phyloP scores from a whole-genome alignment of 2,888 invertebrate species.

The Acronicta leporina region DNA sequence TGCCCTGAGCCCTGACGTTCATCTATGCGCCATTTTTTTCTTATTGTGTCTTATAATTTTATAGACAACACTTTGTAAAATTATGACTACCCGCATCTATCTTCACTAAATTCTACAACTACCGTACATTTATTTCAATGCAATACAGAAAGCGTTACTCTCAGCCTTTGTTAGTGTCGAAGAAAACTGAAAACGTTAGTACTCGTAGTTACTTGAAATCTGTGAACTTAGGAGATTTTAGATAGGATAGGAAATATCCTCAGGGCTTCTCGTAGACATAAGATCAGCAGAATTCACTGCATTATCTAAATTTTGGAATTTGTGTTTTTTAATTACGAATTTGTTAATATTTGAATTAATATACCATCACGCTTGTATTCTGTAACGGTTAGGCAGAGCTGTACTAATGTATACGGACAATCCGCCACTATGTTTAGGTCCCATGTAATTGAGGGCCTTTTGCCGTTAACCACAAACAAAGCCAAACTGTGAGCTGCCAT shows the following conservation, averaged over 20 bases:
- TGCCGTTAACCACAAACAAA: too few relatives aligned
- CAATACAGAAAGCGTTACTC: constrained; percentile 6
- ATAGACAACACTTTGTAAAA: neutral
- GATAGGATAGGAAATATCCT: constrained; percentile 30
- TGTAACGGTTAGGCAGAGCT: too few relatives aligned
- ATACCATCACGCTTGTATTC: too few relatives aligned
- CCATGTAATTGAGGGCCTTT: too few relatives aligned
- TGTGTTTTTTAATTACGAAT: too few relatives aligned
- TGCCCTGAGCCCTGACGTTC: too few relatives aligned
- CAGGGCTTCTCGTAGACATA: constrained; percentile 19
- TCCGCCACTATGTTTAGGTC: too few relatives aligned
- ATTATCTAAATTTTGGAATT: constrained; percentile 17
- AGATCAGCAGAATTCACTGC: constrained; percentile 32
- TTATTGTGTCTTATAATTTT: neutral
- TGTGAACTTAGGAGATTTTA: constrained; percentile 36
- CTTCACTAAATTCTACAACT: constrained; percentile 12
- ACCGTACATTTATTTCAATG: neutral
- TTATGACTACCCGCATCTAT: constrained; percentile 1
- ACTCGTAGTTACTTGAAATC: constrained; percentile 37
- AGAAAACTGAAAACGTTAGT: constrained; percentile 28
- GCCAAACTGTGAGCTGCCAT: too few relatives aligned
- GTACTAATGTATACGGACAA: too few relatives aligned
- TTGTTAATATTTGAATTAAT: too few relatives aligned
- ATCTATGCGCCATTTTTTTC: too few relatives aligned
- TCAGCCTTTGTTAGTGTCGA: constrained; percentile 27